Conservation (phyloP, 2,113 vertebrate species). For the Columbina picui region DNA sequence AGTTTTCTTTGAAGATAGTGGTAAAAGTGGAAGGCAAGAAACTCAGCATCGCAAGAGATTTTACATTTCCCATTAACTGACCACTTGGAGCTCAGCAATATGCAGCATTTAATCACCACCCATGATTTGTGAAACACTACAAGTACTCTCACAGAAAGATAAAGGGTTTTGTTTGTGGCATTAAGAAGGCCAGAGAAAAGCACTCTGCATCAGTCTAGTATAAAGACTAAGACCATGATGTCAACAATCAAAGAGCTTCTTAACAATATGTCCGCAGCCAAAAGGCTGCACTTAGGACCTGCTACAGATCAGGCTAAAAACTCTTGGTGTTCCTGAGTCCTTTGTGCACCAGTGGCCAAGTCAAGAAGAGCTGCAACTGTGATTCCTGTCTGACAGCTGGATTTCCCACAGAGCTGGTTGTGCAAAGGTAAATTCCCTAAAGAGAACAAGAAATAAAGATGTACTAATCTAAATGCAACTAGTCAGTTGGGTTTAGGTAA, state of each 20-base stretch:
- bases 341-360: neutral
- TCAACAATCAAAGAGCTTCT: neutral
- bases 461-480: constrained; percentile 53
- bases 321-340: neutral
- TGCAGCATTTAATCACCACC: neutral
- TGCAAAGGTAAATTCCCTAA: neutral
- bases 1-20: neutral
- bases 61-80: neutral
- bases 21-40: neutral
- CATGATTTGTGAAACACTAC: neutral
- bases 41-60: neutral
- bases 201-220: neutral
- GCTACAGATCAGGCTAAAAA: neutral
- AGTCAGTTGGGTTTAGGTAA: constrained; percentile 28
- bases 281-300: neutral
- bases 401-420: neutral
- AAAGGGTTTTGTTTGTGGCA: neutral
- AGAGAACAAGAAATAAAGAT: constrained; percentile 23
- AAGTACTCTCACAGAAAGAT: neutral
- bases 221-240: neutral
- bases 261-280: neutral
- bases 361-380: neutral
- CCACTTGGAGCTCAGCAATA: neutral
- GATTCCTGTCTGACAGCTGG: neutral
- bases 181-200: neutral